These are phyloP conservation scores for Mythimna impura DNA, from an alignment of 2,888 invertebrate genomes.

Conservation along the genomic window DNA sequence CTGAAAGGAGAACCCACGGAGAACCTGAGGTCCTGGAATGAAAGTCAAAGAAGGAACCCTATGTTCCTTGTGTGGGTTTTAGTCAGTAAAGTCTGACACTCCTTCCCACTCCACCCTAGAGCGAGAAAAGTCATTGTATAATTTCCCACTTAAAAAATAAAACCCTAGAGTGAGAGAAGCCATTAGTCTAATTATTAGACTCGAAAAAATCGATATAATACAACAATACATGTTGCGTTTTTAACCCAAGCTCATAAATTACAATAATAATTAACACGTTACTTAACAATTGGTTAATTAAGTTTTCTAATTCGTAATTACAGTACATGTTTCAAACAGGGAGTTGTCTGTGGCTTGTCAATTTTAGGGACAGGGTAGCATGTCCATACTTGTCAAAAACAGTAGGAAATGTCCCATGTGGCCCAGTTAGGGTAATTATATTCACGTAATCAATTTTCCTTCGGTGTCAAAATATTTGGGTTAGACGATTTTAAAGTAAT, in stretches of 20 bases:
- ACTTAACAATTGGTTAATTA: constrained; percentile 2
- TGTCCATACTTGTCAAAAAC: constrained; percentile 63
- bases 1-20: too few relatives aligned
- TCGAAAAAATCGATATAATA: too few relatives aligned
- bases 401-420: constrained; percentile 53
- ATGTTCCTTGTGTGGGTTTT: too few relatives aligned
- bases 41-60: too few relatives aligned
- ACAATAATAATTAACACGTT: too few relatives aligned
- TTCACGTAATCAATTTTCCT: constrained; percentile 65
- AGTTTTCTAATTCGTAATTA: constrained; percentile 56
- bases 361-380: constrained; percentile 46
- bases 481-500: constrained; percentile 29
- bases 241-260: too few relatives aligned
- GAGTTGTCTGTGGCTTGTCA: constrained; percentile 50
- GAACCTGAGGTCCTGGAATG: too few relatives aligned
- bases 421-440: constrained; percentile 55
- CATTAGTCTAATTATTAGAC: too few relatives aligned
- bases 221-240: too few relatives aligned
- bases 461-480: constrained; percentile 37
- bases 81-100: too few relatives aligned
- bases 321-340: constrained; percentile 41
- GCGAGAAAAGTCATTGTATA: too few relatives aligned
- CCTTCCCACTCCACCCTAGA: neutral
- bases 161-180: too few relatives aligned
- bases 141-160: neutral